phyloP scores from a whole-genome alignment of 2,797 vertebrate species.

The Apogon hyalosoma region DNA sequence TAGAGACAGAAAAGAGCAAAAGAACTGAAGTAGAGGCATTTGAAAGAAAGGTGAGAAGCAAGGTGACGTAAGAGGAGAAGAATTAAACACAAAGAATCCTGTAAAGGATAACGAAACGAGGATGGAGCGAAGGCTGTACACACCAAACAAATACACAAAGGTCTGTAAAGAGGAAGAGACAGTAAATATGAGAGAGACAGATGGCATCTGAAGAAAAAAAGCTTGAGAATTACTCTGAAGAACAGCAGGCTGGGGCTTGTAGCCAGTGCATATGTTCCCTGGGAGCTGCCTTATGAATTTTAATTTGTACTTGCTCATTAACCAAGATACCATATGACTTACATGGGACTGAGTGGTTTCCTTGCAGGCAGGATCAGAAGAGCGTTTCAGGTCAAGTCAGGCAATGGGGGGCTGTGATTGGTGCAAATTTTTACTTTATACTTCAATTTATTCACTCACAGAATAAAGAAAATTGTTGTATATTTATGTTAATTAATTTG shows the following conservation, averaged over 20 bases:
- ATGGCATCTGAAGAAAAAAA: conserved; percentile 44
- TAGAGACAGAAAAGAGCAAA: conserved; percentile 6
- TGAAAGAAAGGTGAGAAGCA: neutral
- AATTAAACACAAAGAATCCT: conserved; percentile 16
- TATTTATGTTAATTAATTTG: too few relatives aligned
- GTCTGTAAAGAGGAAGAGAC: conserved; percentile 29
- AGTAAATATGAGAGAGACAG: conserved; percentile 57
- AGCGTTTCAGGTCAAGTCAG: conserved; percentile 7
- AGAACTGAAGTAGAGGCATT: neutral
- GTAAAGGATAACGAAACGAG: neutral
- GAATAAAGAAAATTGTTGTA: too few relatives aligned
- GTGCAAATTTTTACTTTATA: neutral
- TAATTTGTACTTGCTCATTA: conserved; percentile 63
- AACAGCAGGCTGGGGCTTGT: conserved; percentile 34
- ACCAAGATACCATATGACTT: conserved; percentile 57
- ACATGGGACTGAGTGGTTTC: conserved; percentile 11
- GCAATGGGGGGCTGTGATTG: neutral
- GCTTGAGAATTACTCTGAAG: conserved; percentile 14
- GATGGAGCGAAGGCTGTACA: conserved; percentile 13
- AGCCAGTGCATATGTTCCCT: conserved; percentile 61
- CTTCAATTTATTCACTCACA: neutral
- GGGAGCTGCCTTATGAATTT: conserved; percentile 53
- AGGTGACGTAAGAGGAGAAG: neutral
- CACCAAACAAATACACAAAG: conserved; percentile 30
- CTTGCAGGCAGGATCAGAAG: conserved; percentile 6